phyloP scores from a whole-genome alignment of 2,888 invertebrate species.

The Oligia strigilis region DNA sequence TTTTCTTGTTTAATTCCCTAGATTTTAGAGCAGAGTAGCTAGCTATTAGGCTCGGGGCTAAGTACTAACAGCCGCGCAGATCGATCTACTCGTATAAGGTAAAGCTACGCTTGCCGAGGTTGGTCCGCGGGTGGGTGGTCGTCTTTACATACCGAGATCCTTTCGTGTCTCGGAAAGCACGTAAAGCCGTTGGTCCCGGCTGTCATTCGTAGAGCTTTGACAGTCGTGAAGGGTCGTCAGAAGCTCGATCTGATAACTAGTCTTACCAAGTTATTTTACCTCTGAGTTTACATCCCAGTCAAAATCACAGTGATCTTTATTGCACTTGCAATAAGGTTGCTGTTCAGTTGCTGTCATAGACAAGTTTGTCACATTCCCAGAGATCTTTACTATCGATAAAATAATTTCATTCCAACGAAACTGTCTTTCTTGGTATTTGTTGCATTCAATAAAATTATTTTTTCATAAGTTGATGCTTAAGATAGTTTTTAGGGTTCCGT shows the following conservation, averaged over 20 bases:
- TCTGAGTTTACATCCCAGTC: no score
- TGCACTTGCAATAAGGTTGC: no score
- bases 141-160: neutral
- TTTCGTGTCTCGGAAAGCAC: neutral
- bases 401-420: no score
- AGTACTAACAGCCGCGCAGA: neutral
- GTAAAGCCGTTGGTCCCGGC: neutral
- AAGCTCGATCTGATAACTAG: neutral
- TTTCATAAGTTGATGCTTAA: no score
- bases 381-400: no score
- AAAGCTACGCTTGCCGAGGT: no score
- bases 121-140: neutral
- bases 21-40: neutral
- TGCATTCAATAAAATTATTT: no score
- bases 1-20: neutral
- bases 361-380: no score
- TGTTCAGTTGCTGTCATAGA: no score
- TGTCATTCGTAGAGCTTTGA: neutral
- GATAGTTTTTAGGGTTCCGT: no score
- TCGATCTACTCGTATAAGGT: neutral
- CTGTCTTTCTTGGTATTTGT: no score
- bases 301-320: no score
- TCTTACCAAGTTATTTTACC: neutral
- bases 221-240: neutral
- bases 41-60: neutral